Evolutionary conservation across 2,113 vertebrate genomes (phyloP).

Genomic region (Psettodes erumei): DNA sequence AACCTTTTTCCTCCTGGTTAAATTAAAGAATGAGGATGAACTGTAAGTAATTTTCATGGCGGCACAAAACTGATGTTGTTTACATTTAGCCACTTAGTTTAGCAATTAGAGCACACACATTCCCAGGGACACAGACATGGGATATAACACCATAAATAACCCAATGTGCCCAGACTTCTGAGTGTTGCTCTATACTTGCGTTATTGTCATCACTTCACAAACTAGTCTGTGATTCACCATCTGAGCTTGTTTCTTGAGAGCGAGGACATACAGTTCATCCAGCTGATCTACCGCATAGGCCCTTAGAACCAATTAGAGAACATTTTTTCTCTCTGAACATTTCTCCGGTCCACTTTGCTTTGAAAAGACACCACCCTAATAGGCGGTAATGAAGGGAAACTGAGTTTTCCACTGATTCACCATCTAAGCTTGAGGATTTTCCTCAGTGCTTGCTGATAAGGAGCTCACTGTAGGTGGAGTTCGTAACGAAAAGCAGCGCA

Average conservation of each 20-base stretch:
- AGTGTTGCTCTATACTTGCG: not conserved
- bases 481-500: conserved; percentile 22
- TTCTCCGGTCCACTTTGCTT: conserved; percentile 69
- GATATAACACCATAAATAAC: not conserved
- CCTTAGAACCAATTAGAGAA: conserved; percentile 81
- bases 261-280: conserved; percentile 48
- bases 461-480: conserved; percentile 28
- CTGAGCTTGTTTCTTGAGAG: conserved; percentile 36
- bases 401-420: conserved; percentile 58
- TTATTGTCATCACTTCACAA: conserved; percentile 42
- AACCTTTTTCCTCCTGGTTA: not conserved
- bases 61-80: not conserved
- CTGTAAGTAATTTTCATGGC: no score
- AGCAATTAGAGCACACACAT: no score
- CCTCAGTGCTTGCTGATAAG: conserved; percentile 34
- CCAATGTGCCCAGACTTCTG: conserved; percentile 8
- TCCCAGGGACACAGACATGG: not conserved
- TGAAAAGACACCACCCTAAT: conserved; percentile 66
- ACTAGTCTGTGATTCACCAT: conserved; percentile 26
- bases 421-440: conserved; percentile 42
- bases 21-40: no score
- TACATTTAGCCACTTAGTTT: not conserved
- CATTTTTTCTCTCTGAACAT: conserved; percentile 59
- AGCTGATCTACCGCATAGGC: conserved; percentile 46
- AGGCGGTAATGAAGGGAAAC: conserved; percentile 72